Percentiles rank a stretch among this genome's conserved stretches.
Evolutionary conservation across 1,140 invertebrate species (phyloP).

Genomic region (Dendrolimus kikuchii): DNA sequence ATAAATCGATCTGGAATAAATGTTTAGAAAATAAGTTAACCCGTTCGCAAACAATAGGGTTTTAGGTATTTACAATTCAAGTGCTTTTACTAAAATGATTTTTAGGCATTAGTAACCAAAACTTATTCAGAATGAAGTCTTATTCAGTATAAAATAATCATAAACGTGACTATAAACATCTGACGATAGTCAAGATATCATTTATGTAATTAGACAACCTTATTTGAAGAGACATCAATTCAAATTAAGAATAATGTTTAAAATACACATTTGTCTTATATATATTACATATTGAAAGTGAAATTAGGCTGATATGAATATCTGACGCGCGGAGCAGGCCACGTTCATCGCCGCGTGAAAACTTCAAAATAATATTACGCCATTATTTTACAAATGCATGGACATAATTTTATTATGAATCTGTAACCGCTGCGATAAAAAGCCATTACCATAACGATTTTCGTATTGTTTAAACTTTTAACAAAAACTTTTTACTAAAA

Average conservation of each 20-base stretch:
- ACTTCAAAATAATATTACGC: slow-evolving; percentile 43
- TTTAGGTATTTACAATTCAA: no score
- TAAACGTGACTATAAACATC: no score
- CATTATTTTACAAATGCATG: slow-evolving; percentile 51
- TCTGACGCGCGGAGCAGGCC: slow-evolving; percentile 28
- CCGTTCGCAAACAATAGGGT: no score
- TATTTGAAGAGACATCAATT: background rate
- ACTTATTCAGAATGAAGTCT: no score
- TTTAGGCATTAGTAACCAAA: no score
- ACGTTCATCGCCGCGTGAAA: slow-evolving; percentile 53
- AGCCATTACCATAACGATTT: slow-evolving; percentile 47
- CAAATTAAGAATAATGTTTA: slow-evolving; percentile 29
- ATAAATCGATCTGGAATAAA: no score
- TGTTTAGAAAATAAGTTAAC: no score
- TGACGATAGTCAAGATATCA: no score
- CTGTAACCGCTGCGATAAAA: slow-evolving; percentile 40
- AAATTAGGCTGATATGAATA: slow-evolving; percentile 55
- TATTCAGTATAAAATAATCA: no score
- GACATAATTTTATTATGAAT: slow-evolving; percentile 64
- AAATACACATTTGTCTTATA: slow-evolving; percentile 37
- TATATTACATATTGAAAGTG: slow-evolving; percentile 44
- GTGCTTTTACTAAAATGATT: no score
- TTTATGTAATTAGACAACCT: no score
- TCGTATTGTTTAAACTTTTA: slow-evolving; percentile 31
- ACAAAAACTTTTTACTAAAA: slow-evolving; percentile 21